phyloP scores from a whole-genome alignment of 2,113 vertebrate species.

The Aspidoscelis tigris region DNA sequence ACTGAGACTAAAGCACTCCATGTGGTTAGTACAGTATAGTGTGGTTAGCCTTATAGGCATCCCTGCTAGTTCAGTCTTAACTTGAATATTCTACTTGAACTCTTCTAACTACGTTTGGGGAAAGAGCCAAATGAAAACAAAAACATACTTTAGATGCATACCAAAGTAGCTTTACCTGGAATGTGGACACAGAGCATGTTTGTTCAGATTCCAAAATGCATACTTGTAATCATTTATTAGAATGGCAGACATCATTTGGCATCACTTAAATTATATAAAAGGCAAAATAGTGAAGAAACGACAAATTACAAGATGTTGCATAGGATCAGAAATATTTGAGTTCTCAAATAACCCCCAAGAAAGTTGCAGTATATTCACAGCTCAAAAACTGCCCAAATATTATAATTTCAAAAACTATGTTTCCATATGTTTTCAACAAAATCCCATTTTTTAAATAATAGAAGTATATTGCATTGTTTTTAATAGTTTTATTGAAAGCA shows the following conservation, averaged over 20 bases:
- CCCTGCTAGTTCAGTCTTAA: slow-evolving; percentile 14
- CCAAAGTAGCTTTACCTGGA: too few relatives aligned
- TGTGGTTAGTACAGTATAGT: too few relatives aligned
- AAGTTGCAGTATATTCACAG: background rate
- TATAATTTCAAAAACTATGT: slow-evolving; percentile 23
- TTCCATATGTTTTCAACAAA: slow-evolving; percentile 42
- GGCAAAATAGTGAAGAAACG: background rate
- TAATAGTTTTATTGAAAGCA: slow-evolving; percentile 33
- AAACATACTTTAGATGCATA: background rate
- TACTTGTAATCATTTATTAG: background rate
- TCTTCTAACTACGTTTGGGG: background rate
- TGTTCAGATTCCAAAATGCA: background rate
- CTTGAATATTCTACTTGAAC: slow-evolving; percentile 23
- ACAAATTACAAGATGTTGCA: background rate
- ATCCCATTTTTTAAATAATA: slow-evolving; percentile 25
- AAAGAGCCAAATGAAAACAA: background rate
- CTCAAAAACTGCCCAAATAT: slow-evolving; percentile 45
- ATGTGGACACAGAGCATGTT: background rate
- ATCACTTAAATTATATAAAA: background rate
- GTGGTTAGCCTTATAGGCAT: background rate
- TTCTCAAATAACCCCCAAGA: background rate
- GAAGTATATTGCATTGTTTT: slow-evolving; percentile 40
- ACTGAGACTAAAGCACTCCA: background rate
- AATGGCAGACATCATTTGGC: background rate
- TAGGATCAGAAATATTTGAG: background rate